Base-by-base conservation (phyloP, 2,797 vertebrate genomes). In the Phylloscopus collybita region DNA sequence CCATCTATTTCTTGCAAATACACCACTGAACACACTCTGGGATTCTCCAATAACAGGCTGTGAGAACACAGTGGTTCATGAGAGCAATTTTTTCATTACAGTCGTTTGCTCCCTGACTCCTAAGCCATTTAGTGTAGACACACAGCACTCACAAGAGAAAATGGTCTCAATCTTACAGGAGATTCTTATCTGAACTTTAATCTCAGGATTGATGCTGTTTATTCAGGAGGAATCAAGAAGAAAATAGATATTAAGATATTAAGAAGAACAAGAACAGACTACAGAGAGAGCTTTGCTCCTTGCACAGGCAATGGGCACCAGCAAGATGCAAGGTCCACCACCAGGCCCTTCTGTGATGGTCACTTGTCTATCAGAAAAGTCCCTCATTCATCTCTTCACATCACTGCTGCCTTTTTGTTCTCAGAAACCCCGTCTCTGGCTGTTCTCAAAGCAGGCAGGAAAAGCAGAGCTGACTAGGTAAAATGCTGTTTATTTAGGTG, bases 391-490 rank as follows among this genome's bases (percentile, higher is more conserved):
- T 45, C 62, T 42, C 78, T 57, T 91, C 54, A 53, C 75, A 90
- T 47, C 56, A 11, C 26, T 26, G 88, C 67, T 78, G 45, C 59
- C 66, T 74, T 74, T 90, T 60, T 93, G 64, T 49, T 80, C 89
- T 32, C 53, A 45, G 71, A 69, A 57, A 59, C 60, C 57, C 36
- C 6, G 0, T 15, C 38, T 27, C 42, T n/a, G 22, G 42, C 75
- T 38, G 49, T 29, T 65, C 78, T 56, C 92, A 86, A 66, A 92
- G 84, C 53, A 18, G 64, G 71, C 80, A 95, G 70, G 70, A 42
- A 86, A 73, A 80, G 67, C 74, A 76, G 60, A 93, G 90, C 80
- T 95, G 90, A 86, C 57, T 44, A 66, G 76, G 49, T 92, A 57
- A 80, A 95, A 92, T 0, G 0, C 62, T 70, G 42, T 73, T 95